A percentile compares a stretch with the other conserved stretches of the same genome.
Evolutionary conservation across 2,797 vertebrate species (phyloP).

Genomic region (Sebastolobus alascanus): DNA sequence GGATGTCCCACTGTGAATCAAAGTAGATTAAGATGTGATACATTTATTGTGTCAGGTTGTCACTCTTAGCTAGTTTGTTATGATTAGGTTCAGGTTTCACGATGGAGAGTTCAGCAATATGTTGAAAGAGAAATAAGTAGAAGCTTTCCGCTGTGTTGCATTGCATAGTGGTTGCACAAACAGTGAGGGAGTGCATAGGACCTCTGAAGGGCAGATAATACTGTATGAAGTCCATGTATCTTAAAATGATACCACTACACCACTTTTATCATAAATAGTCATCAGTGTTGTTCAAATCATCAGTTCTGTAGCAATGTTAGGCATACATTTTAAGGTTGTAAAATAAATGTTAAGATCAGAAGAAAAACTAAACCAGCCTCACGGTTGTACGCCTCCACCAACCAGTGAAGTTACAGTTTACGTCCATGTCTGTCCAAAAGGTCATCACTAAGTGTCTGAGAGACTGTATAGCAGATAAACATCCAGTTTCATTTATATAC

Average conservation of each 20-base stretch:
- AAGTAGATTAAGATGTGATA: constrained; percentile 17
- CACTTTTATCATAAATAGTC: not conserved
- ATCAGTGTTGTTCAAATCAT: not conserved
- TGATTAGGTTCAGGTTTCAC: not conserved
- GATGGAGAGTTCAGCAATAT: not conserved
- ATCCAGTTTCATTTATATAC: no score
- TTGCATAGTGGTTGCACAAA: constrained; percentile 9
- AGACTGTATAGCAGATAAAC: no score
- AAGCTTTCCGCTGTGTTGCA: constrained; percentile 1
- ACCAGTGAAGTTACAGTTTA: no score
- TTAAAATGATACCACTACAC: not conserved
- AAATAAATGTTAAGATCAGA: no score
- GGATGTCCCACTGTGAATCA: constrained; percentile 3
- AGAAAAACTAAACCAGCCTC: no score
- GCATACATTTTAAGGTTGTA: no score
- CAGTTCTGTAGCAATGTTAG: not conserved
- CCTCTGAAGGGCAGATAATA: not conserved
- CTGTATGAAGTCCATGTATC: not conserved
- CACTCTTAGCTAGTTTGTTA: constrained; percentile 3
- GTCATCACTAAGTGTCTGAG: no score
- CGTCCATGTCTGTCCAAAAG: no score
- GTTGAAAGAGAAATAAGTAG: not conserved
- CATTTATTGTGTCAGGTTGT: constrained; percentile 17
- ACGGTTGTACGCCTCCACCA: no score
- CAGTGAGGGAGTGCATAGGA: not conserved